Evolutionary conservation across 2,113 vertebrate species (phyloP).

Genomic region (Anser cygnoides): DNA sequence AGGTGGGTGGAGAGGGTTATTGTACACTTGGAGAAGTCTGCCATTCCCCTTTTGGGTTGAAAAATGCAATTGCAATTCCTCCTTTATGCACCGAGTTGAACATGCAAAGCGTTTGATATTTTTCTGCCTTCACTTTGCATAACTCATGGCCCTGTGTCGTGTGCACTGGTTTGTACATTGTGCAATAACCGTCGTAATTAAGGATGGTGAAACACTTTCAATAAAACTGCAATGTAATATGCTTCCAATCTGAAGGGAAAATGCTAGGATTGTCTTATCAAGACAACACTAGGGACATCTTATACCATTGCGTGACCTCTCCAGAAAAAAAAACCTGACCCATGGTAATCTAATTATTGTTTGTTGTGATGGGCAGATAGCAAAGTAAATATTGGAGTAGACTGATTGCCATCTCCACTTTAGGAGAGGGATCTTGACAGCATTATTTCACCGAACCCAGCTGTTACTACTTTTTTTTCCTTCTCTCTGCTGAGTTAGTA

Average conservation of each 20-base stretch:
- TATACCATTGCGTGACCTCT: neutral
- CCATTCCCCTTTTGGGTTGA: neutral
- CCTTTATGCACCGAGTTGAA: neutral
- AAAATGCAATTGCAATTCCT: neutral
- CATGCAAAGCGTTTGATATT: neutral
- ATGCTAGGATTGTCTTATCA: neutral
- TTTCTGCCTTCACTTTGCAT: neutral
- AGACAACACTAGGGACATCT: neutral
- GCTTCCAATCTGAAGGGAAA: constrained; percentile 29
- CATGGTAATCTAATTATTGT: constrained; percentile 65
- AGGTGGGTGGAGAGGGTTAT: neutral
- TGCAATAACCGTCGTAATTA: neutral
- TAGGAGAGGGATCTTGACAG: constrained; percentile 48
- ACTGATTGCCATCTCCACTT: constrained; percentile 58
- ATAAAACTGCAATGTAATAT: constrained; percentile 19
- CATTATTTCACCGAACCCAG: constrained; percentile 16
- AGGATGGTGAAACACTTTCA: neutral
- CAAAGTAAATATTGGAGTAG: constrained; percentile 60
- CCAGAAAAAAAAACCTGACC: constrained; percentile 13
- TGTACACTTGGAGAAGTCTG: neutral
- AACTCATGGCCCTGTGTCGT: neutral
- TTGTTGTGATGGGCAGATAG: constrained; percentile 57
- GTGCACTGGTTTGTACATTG: neutral
- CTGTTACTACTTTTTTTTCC: neutral
- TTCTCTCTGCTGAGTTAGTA: neutral